These are phyloP conservation scores for Lamellibrachia satsuma DNA, from an alignment of 2,888 invertebrate genomes.

Conservation along the genomic window DNA sequence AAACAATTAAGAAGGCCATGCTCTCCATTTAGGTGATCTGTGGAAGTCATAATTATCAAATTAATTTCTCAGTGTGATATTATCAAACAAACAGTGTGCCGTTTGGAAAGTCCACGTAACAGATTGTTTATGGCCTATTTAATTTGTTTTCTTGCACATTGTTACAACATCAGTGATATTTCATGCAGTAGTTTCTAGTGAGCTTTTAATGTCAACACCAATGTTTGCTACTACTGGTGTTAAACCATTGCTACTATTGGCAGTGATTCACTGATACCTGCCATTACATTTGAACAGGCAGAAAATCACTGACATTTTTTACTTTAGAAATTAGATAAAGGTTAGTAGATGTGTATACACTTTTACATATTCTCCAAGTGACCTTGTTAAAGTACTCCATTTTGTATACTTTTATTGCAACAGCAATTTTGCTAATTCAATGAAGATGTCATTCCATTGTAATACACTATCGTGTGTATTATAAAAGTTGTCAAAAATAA, in stretches of 20 bases:
- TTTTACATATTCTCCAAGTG: neutral
- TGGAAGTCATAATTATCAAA: neutral
- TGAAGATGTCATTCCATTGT: neutral
- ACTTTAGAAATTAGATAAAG: neutral
- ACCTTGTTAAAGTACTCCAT: neutral
- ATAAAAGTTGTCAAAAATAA: neutral
- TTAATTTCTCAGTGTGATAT: neutral
- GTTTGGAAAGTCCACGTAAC: neutral
- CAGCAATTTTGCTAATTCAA: neutral
- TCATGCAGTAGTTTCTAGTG: neutral
- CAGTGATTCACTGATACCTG: neutral
- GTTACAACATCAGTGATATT: neutral
- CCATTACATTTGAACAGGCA: neutral
- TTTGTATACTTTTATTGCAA: neutral
- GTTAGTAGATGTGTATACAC: neutral
- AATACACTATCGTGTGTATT: neutral
- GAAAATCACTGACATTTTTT: neutral
- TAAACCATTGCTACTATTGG: neutral
- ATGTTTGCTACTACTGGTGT: neutral
- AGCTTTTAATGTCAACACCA: neutral
- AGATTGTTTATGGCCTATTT: neutral
- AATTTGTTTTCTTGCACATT: neutral
- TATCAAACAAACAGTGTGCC: neutral
- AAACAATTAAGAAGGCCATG: neutral
- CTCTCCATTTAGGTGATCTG: neutral